Conservation (phyloP, 2,888 invertebrate species). For the Nesidiocoris tenuis region DNA sequence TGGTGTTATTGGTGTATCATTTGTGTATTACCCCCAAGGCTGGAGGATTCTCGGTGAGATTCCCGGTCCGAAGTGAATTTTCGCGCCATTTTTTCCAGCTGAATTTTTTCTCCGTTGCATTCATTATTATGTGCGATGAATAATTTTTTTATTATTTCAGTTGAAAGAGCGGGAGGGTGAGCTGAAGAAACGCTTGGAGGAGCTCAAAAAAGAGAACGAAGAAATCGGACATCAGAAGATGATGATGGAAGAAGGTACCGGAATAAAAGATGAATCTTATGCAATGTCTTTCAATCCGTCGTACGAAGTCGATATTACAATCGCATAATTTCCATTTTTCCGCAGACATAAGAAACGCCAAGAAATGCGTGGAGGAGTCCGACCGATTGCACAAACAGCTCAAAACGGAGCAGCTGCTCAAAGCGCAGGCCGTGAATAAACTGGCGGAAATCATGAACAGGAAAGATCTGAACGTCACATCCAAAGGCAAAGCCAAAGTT, state of each 20-base stretch:
- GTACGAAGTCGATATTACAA: too few species aligned
- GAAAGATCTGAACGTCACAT: conserved; percentile 71
- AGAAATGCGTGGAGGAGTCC: conserved; percentile 64
- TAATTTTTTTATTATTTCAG: conserved; percentile 52
- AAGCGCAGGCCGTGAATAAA: conserved; percentile 94
- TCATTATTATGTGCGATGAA: too few species aligned
- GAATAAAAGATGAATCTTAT: too few species aligned
- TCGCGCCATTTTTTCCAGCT: too few species aligned
- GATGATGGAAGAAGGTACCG: conserved; percentile 74
- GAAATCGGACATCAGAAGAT: conserved; percentile 75
- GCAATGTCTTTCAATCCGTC: too few species aligned
- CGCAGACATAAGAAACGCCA: conserved; percentile 49
- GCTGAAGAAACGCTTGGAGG: conserved; percentile 66
- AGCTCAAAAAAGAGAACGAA: conserved; percentile 73
- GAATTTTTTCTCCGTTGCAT: too few species aligned
- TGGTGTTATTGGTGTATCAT: too few species aligned
- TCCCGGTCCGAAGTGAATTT: too few species aligned
- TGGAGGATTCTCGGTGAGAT: too few species aligned
- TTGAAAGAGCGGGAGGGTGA: conserved; percentile 77
- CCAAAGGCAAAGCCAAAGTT: conserved; percentile 69
- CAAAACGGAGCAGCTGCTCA: conserved; percentile 81
- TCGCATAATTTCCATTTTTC: too few species aligned
- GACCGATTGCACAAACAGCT: conserved; percentile 79
- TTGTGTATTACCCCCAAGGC: too few species aligned
- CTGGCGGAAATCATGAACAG: conserved; percentile 96